Base-by-base conservation (phyloP, 1,140 invertebrate genomes). In the Brachionus plicatilis region DNA sequence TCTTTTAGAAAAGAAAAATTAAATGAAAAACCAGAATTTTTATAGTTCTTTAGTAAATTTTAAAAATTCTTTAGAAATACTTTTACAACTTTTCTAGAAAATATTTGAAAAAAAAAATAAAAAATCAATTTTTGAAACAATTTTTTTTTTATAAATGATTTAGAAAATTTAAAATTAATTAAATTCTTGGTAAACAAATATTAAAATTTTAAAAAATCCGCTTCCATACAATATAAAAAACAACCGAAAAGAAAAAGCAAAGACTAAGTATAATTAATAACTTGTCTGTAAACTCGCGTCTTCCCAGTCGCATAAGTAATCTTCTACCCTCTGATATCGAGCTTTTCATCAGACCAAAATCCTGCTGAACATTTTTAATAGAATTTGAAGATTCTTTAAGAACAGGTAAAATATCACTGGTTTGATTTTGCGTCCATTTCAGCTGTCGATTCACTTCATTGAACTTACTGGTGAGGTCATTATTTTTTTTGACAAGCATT, bases 261-360 rank as follows among this genome's bases (percentile, higher is more conserved):
- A 98, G 94, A 66, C 95, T 95, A 87, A 98, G 92, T 85, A 94
- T 93, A 85, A 98, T 92, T 0, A 98, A 90, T 65, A 96, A 92
- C 92, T 96, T 97, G 88, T 98, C 96, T 0, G 96, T 98, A 78
- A 95, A 93, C 90, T 98, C 96, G 37, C 96, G 90, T 85, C 96
- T 90, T 2, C 94, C 95, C 14, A 82, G 41, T 41, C 79, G 50
- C 4, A 68, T 24, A 20, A 82, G 24, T n/a, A 82, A 12, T 12
- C 79, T 47, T 65, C 66, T 82, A 0, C 79, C 79, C 6, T 82
- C 79, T 68, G 65, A 41, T 24, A 82, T 82, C 0, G 53, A 45
- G 6, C n/a, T 37, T 65, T 82, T 82, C 79, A 82, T 68, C 14
- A 68, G 29, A 27, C 79, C 43, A 68, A 33, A 82, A 20, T 82